phyloP scores from a whole-genome alignment of 1,140 invertebrate species.

The Magallana gigas region DNA sequence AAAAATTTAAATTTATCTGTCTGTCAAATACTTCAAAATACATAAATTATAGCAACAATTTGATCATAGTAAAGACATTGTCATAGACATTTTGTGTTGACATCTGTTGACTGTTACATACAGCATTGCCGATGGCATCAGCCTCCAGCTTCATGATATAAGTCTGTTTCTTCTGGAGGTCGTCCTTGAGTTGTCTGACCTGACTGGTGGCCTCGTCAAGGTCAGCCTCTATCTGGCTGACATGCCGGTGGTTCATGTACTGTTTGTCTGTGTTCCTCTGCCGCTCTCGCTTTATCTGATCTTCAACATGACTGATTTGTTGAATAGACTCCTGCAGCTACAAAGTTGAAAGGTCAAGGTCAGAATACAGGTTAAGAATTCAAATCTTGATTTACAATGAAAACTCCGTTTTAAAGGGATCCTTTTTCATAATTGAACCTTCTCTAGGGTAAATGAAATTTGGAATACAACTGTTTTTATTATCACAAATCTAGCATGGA shows the following conservation, averaged over 20 bases:
- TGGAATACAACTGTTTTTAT: too few species aligned
- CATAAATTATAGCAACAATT: too few species aligned
- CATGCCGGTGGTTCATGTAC: conserved; percentile 66
- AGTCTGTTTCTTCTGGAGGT: conserved; percentile 69
- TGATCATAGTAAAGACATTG: too few species aligned
- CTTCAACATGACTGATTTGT: conserved; percentile 66
- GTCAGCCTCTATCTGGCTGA: conserved; percentile 69
- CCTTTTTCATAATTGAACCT: too few species aligned
- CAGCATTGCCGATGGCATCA: conserved; percentile 65
- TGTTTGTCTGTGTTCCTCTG: conserved; percentile 65
- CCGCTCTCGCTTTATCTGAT: conserved; percentile 69
- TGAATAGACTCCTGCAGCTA: conserved; percentile 69
- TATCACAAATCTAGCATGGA: too few species aligned
- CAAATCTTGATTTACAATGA: too few species aligned
- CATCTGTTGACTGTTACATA: conserved; percentile 44
- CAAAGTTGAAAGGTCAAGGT: conserved; percentile 13
- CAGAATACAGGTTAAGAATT: background rate
- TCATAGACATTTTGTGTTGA: too few species aligned
- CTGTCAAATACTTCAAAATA: too few species aligned
- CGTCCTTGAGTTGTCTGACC: conserved; percentile 69
- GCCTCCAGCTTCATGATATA: conserved; percentile 70
- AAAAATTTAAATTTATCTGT: too few species aligned
- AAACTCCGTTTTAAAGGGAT: too few species aligned
- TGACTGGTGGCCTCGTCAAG: conserved; percentile 67
- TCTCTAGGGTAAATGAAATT: too few species aligned